Base-by-base conservation (phyloP, 1,140 invertebrate species). In the Lethocerus indicus region DNA sequence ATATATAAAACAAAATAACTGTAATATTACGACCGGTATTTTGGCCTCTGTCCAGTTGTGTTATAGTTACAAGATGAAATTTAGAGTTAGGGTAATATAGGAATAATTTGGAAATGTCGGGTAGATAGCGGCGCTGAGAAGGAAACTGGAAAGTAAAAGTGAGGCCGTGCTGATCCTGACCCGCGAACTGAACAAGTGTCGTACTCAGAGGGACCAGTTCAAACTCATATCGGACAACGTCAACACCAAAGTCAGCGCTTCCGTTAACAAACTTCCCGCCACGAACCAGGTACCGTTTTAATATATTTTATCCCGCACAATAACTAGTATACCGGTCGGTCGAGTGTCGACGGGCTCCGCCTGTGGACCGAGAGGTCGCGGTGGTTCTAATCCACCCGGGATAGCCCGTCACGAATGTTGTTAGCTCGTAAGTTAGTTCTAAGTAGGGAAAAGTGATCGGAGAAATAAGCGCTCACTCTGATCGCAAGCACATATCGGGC, bases 81-180 rank as follows among this genome's bases (percentile, higher is more conserved):
- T 9, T 27, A 20, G 21, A 18, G 16, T 35, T 35, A 13, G 20
- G 35, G 2, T 37, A 37, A 37, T 37, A 37, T 37, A 16, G 9
- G 20, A 12, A 12, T 37, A 16, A 37, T 37, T 37, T 16, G n/a
- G n/a, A 37, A 20, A 20, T 47, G 21, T 27, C 24, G n/a, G 14
- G 45, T 54, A 76, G 69, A 76, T 70, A 57, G 69, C 70, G 29
- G 72, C 73, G 2, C 59, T 77, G 12, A 70, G 72, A 57, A 76
- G 77, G 54, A 87, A 86, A 62, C 63, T 88, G 28, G 76, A 85
- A 58, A 80, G 83, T 58, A 88, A 88, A 66, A 72, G 78, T 35
- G 82, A 87, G 64, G 83, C 84, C 3, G 58, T 89, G 35, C 63
- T 76, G 3, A 82, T 87, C 46, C 65, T 88, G 57, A 82, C 73